Percentiles rank a stretch among this genome's conserved stretches.
These are phyloP conservation scores for Digitonthophagus gazella DNA, from an alignment of 2,888 invertebrate species.

Conservation along the genomic window DNA sequence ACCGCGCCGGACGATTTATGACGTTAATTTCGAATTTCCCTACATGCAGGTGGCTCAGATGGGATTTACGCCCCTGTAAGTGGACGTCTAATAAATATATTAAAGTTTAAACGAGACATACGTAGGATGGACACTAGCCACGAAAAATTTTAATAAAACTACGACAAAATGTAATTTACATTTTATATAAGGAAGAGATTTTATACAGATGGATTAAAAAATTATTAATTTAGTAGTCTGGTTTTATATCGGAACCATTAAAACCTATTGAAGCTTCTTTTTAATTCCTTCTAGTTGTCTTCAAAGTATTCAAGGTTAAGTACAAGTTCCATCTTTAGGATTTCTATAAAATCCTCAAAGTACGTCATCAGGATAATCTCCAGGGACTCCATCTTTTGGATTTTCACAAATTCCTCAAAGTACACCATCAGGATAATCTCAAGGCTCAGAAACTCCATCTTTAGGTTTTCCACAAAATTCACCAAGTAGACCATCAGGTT, in stretches of 20 bases:
- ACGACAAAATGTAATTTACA: too few relatives aligned
- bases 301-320: not conserved
- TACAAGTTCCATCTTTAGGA: not conserved
- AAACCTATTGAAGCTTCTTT: too few relatives aligned
- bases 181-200: too few relatives aligned
- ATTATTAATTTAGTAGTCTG: too few relatives aligned
- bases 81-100: slow-evolving; percentile 12
- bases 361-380: not conserved
- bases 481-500: not conserved
- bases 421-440: too few relatives aligned
- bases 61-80: slow-evolving; percentile 4
- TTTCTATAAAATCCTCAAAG: not conserved
- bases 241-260: not conserved
- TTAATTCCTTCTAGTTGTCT: not conserved
- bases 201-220: too few relatives aligned
- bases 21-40: slow-evolving; percentile 15
- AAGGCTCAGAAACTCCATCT: too few relatives aligned
- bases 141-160: slow-evolving; percentile 2
- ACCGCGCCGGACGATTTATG: slow-evolving; percentile 8
- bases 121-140: too few relatives aligned
- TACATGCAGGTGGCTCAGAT: not conserved
- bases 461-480: too few relatives aligned
- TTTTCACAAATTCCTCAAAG: too few relatives aligned
- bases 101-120: slow-evolving; percentile 7
- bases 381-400: too few relatives aligned